phyloP scores from a whole-genome alignment of 2,113 vertebrate genomes.

The Marmota flaviventris region DNA sequence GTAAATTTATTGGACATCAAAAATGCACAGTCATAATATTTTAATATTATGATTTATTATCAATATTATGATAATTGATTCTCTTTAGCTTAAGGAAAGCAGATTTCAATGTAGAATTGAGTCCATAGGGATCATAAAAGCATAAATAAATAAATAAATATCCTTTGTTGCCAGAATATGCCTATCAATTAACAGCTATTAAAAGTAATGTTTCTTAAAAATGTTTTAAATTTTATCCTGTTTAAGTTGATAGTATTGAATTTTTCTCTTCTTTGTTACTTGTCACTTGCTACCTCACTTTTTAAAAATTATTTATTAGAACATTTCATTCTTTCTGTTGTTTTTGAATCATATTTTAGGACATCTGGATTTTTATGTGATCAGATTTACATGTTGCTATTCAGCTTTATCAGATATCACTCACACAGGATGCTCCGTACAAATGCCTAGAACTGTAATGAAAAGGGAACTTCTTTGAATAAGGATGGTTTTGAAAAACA shows the following conservation, averaged over 20 bases:
- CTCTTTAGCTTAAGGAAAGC: background rate
- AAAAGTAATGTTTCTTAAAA: background rate
- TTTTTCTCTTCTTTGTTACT: background rate
- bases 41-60: no score
- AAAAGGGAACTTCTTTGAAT: background rate
- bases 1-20: background rate
- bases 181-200: background rate
- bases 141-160: background rate
- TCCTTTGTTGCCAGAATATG: background rate
- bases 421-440: background rate
- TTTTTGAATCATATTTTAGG: constrained; percentile 34
- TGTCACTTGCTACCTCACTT: background rate
- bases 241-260: background rate
- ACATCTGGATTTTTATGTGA: background rate
- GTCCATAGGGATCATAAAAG: background rate
- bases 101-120: background rate
- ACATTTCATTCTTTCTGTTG: background rate
- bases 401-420: background rate
- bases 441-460: background rate
- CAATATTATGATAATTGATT: no score
- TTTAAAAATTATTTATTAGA: constrained; percentile 2
- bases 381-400: background rate
- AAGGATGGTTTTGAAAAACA: background rate
- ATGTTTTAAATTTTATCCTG: background rate
- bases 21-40: background rate